Evolutionary conservation across 2,888 invertebrate species (phyloP).

Genomic region (Scaptomyza caliginosa): DNA sequence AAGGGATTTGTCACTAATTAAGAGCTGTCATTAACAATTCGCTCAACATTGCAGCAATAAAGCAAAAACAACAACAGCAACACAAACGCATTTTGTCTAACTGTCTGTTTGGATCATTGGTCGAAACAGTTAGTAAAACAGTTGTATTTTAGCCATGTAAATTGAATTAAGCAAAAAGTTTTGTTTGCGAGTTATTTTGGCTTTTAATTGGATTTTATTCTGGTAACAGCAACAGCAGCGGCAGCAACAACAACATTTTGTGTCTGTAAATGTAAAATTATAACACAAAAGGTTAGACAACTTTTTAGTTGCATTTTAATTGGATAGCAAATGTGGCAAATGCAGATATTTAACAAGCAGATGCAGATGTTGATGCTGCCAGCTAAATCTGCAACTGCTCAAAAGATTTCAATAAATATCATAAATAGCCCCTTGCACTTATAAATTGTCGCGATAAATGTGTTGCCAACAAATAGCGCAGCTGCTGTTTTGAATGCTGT

Average conservation of each 20-base stretch:
- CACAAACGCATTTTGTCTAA: conserved; percentile 18
- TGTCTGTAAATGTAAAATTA: conserved; percentile 16
- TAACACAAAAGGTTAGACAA: conserved; percentile 42
- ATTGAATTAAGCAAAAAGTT: conserved; percentile 37
- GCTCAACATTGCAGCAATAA: conserved; percentile 2
- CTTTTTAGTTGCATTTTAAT: conserved; percentile 66
- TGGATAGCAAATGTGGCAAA: conserved; percentile 61
- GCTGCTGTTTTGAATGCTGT: conserved; percentile 23
- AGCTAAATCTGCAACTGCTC: conserved; percentile 46
- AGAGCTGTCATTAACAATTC: conserved; percentile 19
- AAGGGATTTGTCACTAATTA: conserved; percentile 23
- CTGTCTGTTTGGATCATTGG: background rate
- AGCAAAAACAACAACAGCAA: conserved; percentile 2
- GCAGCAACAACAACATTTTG: background rate
- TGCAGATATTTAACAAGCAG: conserved; percentile 26
- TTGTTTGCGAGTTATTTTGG: conserved; percentile 22
- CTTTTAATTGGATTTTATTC: conserved; percentile 50
- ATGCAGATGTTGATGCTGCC: conserved; percentile 28
- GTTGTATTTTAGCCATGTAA: conserved; percentile 33
- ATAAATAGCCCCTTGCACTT: conserved; percentile 17
- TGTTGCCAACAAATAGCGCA: conserved; percentile 55
- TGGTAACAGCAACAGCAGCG: background rate
- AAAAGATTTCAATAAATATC: conserved; percentile 69
- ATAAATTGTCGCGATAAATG: conserved; percentile 44
- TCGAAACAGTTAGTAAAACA: conserved; percentile 14